Base-by-base conservation (phyloP, 1,140 invertebrate species). In the Lordiphosa stackelbergi region DNA sequence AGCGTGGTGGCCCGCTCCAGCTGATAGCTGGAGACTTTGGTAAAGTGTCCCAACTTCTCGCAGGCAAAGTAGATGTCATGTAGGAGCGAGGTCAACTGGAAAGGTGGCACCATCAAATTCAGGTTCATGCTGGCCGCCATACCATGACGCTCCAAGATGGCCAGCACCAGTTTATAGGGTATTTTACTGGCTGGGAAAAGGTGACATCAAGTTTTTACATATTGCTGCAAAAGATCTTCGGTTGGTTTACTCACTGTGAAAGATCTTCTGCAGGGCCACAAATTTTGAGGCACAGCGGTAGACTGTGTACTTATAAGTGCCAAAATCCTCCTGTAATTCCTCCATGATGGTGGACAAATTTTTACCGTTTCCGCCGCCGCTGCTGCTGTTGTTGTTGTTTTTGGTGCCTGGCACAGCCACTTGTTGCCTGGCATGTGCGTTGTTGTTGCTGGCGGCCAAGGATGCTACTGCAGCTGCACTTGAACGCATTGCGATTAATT, bases 261-360 rank as follows among this genome's bases (percentile, higher is more conserved):
- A 68, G 9, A 74, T 64, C 53, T 85, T 86, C 36, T 87, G 84
- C 11, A 87, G 28, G 5, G 73, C 68, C 2, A 84, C 42, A 41
- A 86, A 71, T 66, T 87, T 87, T 16, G 66, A 65, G 38, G 86
- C 86, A 57, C 86, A 87, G 3, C 86, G 66, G 61, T 87, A 87
- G 4, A 87, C 86, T 0, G 85, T 87, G 45, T 83, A 87, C 57
- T 87, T 87, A 41, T 86, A 86, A 5, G 54, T 48, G 13, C 59
- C 63, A 51, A 62, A 87, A 28, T 87, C 81, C 38, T 38, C 9
- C 35, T 84, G 69, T 12, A 87, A 36, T 36, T 79, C 53, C 0
- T 56, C 51, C 47, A 87, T 73, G 1, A 87, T 86, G n/a, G 57
- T 59, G 1, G 53, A 22, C 19, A 87, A 59, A 24, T 81, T 79